Evolutionary conservation across 2,113 vertebrate species (phyloP).

Genomic region (Orycteropus afer): DNA sequence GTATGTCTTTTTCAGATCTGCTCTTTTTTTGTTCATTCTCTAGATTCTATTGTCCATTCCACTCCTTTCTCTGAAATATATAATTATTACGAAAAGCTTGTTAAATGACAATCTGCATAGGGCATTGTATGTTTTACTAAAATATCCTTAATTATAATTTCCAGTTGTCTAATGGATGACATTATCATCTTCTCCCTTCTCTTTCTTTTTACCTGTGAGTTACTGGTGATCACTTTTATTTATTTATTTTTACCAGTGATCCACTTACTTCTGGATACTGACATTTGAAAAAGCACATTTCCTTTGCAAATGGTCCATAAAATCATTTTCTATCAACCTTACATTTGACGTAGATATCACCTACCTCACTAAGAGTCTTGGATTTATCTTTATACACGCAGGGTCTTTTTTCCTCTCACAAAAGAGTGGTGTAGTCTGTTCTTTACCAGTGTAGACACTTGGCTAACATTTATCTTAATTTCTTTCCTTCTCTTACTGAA

Average conservation of each 20-base stretch:
- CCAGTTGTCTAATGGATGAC: neutral
- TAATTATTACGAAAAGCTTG: neutral
- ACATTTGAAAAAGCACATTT: neutral
- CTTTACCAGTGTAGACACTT: neutral
- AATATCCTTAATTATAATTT: neutral
- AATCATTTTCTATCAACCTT: neutral
- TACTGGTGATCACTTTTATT: no score
- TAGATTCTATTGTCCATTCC: neutral
- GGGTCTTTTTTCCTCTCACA: neutral
- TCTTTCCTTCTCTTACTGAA: neutral
- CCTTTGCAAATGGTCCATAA: neutral
- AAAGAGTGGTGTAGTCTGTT: neutral
- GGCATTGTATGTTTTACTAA: neutral
- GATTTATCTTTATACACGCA: neutral
- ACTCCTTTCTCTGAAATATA: neutral
- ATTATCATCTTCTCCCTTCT: neutral
- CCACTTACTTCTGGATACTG: neutral
- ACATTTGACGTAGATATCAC: neutral
- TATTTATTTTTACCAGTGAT: no score
- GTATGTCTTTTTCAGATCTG: neutral
- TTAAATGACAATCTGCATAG: neutral
- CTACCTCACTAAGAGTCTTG: neutral
- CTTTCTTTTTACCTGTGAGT: neutral
- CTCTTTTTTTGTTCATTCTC: neutral
- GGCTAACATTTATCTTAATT: neutral